Evolutionary conservation across 2,797 vertebrate genomes (phyloP).

Genomic region (Perodicticus potto): DNA sequence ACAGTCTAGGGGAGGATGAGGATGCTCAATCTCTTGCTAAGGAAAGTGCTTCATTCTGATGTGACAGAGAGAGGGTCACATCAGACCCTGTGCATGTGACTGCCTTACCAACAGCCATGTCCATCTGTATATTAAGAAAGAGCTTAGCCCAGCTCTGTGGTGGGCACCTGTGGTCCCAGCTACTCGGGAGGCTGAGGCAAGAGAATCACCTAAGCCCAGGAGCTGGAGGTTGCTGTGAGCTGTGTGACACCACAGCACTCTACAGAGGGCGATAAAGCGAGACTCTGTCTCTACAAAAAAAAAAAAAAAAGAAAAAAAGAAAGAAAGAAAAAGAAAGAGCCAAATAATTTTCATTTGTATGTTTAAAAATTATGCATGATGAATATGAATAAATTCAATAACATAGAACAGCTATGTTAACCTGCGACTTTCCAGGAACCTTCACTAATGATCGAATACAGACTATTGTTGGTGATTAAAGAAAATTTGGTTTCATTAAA

Average conservation of each 20-base stretch:
- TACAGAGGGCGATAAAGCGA: no score
- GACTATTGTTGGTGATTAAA: background rate
- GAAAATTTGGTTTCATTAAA: constrained; percentile 23
- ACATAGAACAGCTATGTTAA: background rate
- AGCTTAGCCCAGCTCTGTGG: background rate
- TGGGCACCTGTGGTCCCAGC: no score
- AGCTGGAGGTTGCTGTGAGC: no score
- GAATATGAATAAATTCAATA: background rate
- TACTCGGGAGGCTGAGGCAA: no score
- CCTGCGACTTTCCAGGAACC: background rate
- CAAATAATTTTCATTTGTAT: background rate
- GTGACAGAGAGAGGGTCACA: background rate
- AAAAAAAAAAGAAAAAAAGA: no score
- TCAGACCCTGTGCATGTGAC: background rate
- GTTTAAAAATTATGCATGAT: background rate
- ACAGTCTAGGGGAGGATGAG: fast-evolving
- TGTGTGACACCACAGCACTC: no score
- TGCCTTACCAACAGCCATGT: background rate
- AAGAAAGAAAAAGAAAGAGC: no score
- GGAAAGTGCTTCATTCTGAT: background rate
- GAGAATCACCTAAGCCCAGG: no score
- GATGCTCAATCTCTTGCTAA: background rate
- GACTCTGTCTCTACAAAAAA: no score
- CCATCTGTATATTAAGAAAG: background rate
- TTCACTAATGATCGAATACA: background rate